Conservation (phyloP, 2,113 vertebrate species). For the Ibidorhyncha struthersii region DNA sequence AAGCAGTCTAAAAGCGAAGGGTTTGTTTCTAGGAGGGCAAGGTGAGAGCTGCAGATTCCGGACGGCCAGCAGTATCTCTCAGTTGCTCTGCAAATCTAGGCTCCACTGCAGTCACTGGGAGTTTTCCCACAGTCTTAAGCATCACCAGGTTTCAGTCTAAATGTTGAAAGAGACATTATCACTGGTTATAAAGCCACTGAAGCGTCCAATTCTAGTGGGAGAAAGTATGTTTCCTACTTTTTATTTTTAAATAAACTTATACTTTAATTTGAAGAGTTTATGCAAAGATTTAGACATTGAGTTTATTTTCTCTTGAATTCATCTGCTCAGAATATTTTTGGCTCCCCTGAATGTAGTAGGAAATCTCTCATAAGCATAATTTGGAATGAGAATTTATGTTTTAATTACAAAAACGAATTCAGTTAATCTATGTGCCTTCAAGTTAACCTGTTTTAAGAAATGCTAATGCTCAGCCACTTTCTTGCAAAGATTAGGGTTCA, state of each 20-base stretch:
- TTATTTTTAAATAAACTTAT: neutral
- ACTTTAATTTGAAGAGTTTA: neutral
- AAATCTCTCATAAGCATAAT: neutral
- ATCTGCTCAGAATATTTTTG: neutral
- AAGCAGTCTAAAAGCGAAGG: neutral
- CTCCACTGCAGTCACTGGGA: neutral
- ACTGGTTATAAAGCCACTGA: neutral
- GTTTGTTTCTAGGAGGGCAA: neutral
- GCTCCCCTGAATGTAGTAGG: neutral
- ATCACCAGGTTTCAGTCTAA: neutral
- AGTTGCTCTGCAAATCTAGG: neutral
- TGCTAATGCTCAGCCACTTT: neutral
- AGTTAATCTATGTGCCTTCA: neutral
- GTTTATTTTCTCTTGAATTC: neutral
- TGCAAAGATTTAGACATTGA: neutral
- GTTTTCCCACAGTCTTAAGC: neutral
- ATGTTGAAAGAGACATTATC: neutral
- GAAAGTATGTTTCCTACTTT: neutral
- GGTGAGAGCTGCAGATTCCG: neutral
- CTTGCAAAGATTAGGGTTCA: neutral
- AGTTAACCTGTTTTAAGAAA: neutral
- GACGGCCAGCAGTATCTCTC: neutral
- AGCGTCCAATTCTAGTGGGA: neutral
- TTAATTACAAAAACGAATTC: neutral
- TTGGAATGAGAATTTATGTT: neutral